These are phyloP conservation scores for Planococcus citri DNA, from an alignment of 1,140 invertebrate genomes.

Conservation along the genomic window DNA sequence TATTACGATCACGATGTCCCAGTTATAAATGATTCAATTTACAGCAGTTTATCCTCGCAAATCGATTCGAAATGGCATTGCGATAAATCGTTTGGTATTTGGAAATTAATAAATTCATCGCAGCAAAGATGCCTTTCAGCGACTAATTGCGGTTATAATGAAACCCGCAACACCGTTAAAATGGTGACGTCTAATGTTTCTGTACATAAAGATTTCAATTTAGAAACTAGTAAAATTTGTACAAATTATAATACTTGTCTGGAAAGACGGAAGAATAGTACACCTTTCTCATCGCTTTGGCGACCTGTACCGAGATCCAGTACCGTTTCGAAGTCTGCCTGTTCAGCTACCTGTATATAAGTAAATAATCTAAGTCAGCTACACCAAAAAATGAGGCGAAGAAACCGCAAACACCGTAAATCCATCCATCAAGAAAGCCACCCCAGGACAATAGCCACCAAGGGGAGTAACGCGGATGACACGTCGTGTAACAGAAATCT, in stretches of 20 bases:
- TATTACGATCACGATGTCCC: neutral
- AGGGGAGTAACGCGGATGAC: neutral
- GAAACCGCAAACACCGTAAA: neutral
- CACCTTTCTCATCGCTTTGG: neutral
- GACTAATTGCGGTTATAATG: slow-evolving; percentile 11
- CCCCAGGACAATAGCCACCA: neutral
- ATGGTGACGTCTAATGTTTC: neutral
- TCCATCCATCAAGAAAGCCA: neutral
- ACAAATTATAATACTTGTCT: neutral
- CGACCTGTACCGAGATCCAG: neutral
- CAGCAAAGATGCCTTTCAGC: neutral
- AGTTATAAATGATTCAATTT: neutral
- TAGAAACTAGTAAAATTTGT: neutral
- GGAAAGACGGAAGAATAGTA: neutral
- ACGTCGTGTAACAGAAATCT: neutral
- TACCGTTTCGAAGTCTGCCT: neutral
- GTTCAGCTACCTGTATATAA: slow-evolving; percentile 10
- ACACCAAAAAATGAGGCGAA: neutral
- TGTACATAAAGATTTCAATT: neutral
- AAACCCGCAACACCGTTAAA: neutral
- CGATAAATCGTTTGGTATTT: neutral
- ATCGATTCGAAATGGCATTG: neutral
- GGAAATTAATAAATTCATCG: neutral
- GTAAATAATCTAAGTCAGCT: neutral
- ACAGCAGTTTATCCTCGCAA: neutral